Percentiles rank a stretch among this genome's conserved stretches.
These are phyloP conservation scores for Upupa epops DNA, from an alignment of 2,113 vertebrate genomes.

Conservation along the genomic window DNA sequence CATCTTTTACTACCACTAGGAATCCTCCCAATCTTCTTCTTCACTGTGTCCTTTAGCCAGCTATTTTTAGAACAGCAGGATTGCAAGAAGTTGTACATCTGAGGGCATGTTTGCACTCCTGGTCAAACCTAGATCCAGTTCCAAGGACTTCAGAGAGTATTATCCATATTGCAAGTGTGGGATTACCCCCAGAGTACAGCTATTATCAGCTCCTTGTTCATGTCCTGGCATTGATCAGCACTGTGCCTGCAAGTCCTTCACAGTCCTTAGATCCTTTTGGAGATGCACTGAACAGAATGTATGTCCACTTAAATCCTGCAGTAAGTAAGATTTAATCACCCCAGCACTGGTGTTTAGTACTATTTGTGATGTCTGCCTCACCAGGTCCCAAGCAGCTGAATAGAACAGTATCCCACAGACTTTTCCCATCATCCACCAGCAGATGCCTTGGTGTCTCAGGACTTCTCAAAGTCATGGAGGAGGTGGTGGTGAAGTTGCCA, in stretches of 20 bases:
- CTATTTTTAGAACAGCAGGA: not conserved
- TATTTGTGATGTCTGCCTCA: not conserved
- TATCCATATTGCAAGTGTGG: not conserved
- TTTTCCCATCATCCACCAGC: not conserved
- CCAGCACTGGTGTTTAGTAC: not conserved
- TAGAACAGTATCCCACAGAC: not conserved
- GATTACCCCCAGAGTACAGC: not conserved
- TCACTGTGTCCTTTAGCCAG: not conserved
- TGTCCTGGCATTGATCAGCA: not conserved
- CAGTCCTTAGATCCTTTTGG: not conserved
- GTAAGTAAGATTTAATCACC: not conserved
- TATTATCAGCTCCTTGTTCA: rapidly evolving
- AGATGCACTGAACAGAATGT: not conserved
- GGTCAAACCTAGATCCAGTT: not conserved
- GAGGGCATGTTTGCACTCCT: not conserved
- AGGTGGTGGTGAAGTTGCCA: too few species aligned
- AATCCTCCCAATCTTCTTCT: not conserved
- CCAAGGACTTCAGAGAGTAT: not conserved
- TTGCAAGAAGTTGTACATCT: not conserved
- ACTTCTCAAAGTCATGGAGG: not conserved
- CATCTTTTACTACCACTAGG: not conserved
- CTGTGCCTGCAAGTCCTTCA: not conserved
- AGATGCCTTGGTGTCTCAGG: not conserved
- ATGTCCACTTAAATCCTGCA: not conserved
- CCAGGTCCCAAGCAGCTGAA: not conserved